Conservation (phyloP, 1,140 invertebrate species). For the Drosophila busckii region DNA sequence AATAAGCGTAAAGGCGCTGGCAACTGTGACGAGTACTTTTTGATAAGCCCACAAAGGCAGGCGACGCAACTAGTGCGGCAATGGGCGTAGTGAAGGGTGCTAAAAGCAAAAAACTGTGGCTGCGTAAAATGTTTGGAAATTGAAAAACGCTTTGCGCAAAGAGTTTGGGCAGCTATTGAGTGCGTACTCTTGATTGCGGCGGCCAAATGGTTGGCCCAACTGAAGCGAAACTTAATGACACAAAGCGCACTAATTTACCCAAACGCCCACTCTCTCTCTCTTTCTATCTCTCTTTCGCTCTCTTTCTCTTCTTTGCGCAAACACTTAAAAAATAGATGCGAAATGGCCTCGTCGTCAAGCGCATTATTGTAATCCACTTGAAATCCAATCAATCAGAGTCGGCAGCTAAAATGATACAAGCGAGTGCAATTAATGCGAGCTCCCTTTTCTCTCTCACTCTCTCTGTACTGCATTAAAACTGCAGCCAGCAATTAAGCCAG, state of each 20-base stretch:
- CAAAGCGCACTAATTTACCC: constrained; percentile 68
- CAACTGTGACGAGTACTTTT: constrained; percentile 46
- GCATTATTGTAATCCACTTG: constrained; percentile 71
- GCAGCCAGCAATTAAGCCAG: background rate
- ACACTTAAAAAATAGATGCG: background rate
- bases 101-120: constrained; percentile 44
- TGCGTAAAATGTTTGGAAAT: constrained; percentile 53
- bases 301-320: constrained; percentile 7
- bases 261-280: background rate
- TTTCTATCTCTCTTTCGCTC: background rate
- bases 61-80: constrained; percentile 14
- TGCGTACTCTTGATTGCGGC: constrained; percentile 67
- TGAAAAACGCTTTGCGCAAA: constrained; percentile 44
- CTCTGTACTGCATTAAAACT: background rate
- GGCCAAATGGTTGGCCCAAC: constrained; percentile 48
- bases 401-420: constrained; percentile 9
- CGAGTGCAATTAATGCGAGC: constrained; percentile 45
- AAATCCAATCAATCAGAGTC: constrained; percentile 40
- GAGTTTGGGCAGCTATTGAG: constrained; percentile 43
- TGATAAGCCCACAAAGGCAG: constrained; percentile 55
- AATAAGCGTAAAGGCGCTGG: constrained; percentile 46
- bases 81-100: constrained; percentile 9
- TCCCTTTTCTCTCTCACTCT: too few relatives aligned
- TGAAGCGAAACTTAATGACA: constrained; percentile 71
- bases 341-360: constrained; percentile 13